Evolutionary conservation across 64 coral and sea anemone species (phyloP), one percentile per base, ranked within the genome.

Genomic region (Porites australiensis): DNA sequence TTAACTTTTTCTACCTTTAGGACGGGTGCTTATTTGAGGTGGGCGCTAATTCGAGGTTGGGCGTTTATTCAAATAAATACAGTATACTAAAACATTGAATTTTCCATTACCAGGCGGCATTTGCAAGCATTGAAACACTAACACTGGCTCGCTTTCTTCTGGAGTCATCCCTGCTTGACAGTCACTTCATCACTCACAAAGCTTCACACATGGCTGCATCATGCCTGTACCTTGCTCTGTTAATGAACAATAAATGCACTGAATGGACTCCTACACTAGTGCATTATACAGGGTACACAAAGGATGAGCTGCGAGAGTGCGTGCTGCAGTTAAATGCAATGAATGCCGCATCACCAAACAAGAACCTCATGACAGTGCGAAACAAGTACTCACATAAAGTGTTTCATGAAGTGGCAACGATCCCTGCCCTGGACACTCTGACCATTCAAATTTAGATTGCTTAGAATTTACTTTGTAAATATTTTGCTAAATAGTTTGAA

Each of bases 361-460:
- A 94, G 64, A 88, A 90, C 58, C 85, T 99, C 13, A 99, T 94
- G 94, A 99, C 98, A 13, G 94, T 99, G 21, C 73, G 88, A 65
- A 96, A 91, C 55, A 99, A 99, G 78, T 99, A 99, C 18, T 99
- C 98, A 3, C 98, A 99, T 72, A 60, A 44, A 70, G 98, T 99
- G 4, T 99, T 99, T 78, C 94, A 96, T 65, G 83, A 96, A 45
- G 98, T 99, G 13, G 98, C 98, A 0, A 88, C 84, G 21, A 99
- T 95, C 46, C 94, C 98, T 61, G 82, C 91, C 20, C 13, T 99
- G 66, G 98, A 99, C 64, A 44, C 91, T 46, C 77, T 99, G 9
- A 71, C 88, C 71, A 77, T 96, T 80, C 82, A 94, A 58, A 87
- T 94, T 52, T 64, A 63, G 37, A 86, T 12, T 46, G n/a, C 3